These are phyloP conservation scores for Bombus huntii DNA, from an alignment of 1,140 invertebrate genomes.

Conservation along the genomic window DNA sequence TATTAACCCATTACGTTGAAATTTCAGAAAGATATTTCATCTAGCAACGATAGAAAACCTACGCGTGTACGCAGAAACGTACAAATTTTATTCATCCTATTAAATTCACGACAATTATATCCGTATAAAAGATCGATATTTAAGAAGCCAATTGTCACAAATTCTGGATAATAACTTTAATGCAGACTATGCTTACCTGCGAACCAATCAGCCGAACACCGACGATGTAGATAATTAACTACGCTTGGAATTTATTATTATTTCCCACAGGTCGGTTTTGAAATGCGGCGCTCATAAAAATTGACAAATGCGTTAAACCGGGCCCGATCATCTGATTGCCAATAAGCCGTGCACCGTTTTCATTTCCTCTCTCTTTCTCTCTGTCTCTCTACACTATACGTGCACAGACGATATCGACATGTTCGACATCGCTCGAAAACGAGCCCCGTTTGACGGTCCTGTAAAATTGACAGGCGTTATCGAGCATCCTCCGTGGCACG, in stretches of 20 bases:
- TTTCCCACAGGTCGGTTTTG: not conserved
- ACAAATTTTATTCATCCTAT: too few relatives aligned
- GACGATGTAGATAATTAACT: conserved; percentile 13
- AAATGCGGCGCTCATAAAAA: conserved; percentile 26
- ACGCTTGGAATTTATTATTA: conserved; percentile 21
- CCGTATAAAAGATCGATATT: not conserved
- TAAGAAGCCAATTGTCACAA: not conserved
- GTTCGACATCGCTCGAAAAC: conserved; percentile 30
- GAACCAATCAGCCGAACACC: not conserved
- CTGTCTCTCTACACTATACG: not conserved
- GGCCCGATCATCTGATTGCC: conserved; percentile 25
- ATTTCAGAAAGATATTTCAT: not conserved
- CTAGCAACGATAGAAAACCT: too few relatives aligned
- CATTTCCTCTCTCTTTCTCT: not conserved
- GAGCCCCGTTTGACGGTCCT: conserved; percentile 38
- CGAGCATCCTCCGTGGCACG: conserved; percentile 27
- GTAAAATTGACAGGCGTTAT: conserved; percentile 44
- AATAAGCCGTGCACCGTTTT: conserved; percentile 20
- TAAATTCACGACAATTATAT: too few relatives aligned
- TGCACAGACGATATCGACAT: conserved; percentile 35
- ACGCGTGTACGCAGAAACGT: too few relatives aligned
- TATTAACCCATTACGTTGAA: not conserved
- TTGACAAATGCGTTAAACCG: conserved; percentile 37
- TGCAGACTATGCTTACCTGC: not conserved
- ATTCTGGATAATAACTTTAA: not conserved